Base-by-base conservation (phyloP, 2,797 vertebrate species). In the Premnoplex brunnescens region DNA sequence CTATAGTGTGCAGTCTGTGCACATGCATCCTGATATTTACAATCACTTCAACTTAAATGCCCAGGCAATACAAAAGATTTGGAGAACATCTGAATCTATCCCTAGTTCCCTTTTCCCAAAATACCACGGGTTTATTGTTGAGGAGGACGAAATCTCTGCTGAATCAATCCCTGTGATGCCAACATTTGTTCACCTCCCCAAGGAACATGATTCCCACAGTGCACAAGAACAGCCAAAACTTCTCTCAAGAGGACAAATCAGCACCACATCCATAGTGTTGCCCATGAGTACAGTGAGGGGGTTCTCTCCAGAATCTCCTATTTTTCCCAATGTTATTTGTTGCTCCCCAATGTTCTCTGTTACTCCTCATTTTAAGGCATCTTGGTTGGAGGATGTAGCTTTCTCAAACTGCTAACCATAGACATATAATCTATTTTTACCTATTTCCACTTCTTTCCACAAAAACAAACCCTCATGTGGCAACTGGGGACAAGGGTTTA, bases 201-300 rank as follows among this genome's bases (percentile, higher is more conserved):
- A 36, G 58, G n/a, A 90, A 26, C 18, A 12, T 8, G 63, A 72
- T 60, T 95, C 54, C 72, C 63, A 16, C 34, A 68, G 44, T 2
- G 60, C 51, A 23, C 34, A 89, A 58, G 36, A 62, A 58, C 12
- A 88, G 15, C 55, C 76, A 77, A 92, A 93, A 76, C 23, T 39
- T 76, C 87, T 94, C 93, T 77, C 14, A 24, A 34, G 58, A 75
- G 80, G 10, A 72, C 54, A 92, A 75, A 85, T 41, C 68, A 94
- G 71, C 77, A 71, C 5, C 26, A 37, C 73, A 66, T 41, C 63
- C 43, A 30, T 24, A 60, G 39, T 3, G 15, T n/a, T 81, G 60
- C 44, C 68, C 77, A 43, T 28, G 11, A 77, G 51, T 67, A 81
- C 56, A 62, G 17, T 3, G 32, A 79, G 58, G 11, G 8, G 12